These are phyloP conservation scores for Elephas maximus DNA, from an alignment of 2,113 vertebrate species.

Conservation along the genomic window DNA sequence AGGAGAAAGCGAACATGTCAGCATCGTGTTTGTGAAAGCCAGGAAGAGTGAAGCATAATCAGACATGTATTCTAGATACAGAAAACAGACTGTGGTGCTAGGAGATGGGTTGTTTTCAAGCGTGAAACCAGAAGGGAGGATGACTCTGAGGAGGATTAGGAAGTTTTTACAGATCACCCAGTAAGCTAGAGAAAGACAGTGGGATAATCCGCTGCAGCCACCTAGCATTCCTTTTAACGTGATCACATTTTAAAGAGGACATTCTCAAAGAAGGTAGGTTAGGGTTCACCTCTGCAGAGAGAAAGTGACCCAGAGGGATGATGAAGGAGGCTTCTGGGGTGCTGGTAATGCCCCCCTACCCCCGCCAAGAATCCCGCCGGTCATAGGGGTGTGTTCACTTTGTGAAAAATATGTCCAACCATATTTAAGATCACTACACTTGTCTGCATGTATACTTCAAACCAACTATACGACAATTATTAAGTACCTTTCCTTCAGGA, in stretches of 20 bases:
- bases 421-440: background rate
- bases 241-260: background rate
- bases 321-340: background rate
- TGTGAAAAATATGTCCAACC: background rate
- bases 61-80: background rate
- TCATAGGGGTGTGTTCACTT: background rate
- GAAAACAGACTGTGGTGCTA: background rate
- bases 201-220: background rate
- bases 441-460: background rate
- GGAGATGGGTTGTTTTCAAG: background rate
- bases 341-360: background rate
- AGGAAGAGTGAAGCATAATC: background rate
- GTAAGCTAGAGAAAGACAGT: background rate
- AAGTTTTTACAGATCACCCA: background rate
- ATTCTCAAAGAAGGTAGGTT: background rate
- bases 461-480: background rate
- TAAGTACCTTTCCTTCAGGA: conserved; percentile 1
- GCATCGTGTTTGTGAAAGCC: background rate
- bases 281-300: background rate
- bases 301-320: background rate
- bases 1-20: conserved; percentile 44
- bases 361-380: background rate
- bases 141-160: background rate
- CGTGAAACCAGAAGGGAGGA: background rate
- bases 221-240: background rate